Conservation (phyloP, 1,140 invertebrate species). For the Sipha flava region DNA sequence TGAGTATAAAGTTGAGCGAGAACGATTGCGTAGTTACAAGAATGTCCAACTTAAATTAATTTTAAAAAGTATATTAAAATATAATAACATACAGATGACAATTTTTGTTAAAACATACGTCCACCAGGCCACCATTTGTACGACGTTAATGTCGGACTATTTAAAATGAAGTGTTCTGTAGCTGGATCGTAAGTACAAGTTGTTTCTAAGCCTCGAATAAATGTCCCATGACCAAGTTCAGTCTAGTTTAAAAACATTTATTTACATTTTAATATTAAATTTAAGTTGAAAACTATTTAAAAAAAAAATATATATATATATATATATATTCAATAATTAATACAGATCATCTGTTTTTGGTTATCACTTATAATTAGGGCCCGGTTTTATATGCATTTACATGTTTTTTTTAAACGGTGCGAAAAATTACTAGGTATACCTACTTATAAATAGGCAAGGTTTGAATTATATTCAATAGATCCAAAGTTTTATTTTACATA, state of each 20-base stretch:
- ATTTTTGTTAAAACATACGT: slow-evolving; percentile 53
- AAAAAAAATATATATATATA: too few relatives aligned
- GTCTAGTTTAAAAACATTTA: slow-evolving; percentile 52
- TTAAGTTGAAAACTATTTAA: too few relatives aligned
- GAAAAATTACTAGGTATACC: too few relatives aligned
- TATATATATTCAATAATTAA: too few relatives aligned
- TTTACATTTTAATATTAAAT: neutral
- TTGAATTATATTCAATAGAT: too few relatives aligned
- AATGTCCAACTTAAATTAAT: slow-evolving; percentile 69
- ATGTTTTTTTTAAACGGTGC: too few relatives aligned
- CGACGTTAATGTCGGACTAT: slow-evolving; percentile 76
- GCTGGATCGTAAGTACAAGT: slow-evolving; percentile 78
- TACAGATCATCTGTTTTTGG: too few relatives aligned
- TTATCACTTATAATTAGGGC: too few relatives aligned
- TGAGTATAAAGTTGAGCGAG: slow-evolving; percentile 81
- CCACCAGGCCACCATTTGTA: slow-evolving; percentile 94
- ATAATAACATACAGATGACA: neutral
- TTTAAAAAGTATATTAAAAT: neutral
- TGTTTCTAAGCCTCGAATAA: slow-evolving; percentile 82
- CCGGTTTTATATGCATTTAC: too few relatives aligned
- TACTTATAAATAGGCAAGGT: too few relatives aligned
- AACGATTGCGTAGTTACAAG: slow-evolving; percentile 82
- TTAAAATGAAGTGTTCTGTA: slow-evolving; percentile 77
- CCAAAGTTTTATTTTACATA: too few relatives aligned
- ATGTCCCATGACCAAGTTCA: slow-evolving; percentile 90